A percentile compares a stretch with the other conserved stretches of the same genome.
Evolutionary conservation across 2,113 vertebrate species (phyloP).

Genomic region (Amblyopsis rosae): DNA sequence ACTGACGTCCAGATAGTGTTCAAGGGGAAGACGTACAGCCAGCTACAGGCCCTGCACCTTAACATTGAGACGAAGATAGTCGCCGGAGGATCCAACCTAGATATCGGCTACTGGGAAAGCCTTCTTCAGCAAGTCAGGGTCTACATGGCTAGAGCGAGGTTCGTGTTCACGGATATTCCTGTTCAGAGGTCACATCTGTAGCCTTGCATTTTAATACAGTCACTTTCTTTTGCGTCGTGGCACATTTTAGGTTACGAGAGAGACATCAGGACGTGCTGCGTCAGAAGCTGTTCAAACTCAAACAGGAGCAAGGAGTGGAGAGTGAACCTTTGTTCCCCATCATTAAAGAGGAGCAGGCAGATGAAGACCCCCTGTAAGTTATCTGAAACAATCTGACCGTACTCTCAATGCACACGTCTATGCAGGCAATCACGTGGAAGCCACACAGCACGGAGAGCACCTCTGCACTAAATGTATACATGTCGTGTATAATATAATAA

Average conservation of each 20-base stretch:
- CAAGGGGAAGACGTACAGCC: slow-evolving; percentile 97
- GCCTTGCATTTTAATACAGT: too few relatives aligned
- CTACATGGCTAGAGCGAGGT: slow-evolving; percentile 96
- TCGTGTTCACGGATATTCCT: slow-evolving; percentile 5
- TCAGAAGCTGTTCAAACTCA: slow-evolving; percentile 96
- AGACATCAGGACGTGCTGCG: slow-evolving; percentile 95
- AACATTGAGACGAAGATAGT: slow-evolving; percentile 93
- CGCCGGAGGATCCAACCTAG: slow-evolving; percentile 90
- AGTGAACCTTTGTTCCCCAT: slow-evolving; percentile 94
- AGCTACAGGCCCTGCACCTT: slow-evolving; percentile 91
- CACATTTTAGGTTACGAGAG: slow-evolving; percentile 83
- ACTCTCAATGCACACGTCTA: neutral
- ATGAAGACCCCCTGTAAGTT: slow-evolving; percentile 75
- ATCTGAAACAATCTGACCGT: neutral
- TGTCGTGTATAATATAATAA: too few relatives aligned
- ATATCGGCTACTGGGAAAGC: slow-evolving; percentile 98
- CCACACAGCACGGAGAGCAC: too few relatives aligned
- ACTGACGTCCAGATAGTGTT: slow-evolving; percentile 92
- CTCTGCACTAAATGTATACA: too few relatives aligned
- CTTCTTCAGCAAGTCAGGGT: slow-evolving; percentile 93
- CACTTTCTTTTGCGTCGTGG: neutral
- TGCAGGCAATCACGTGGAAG: too few relatives aligned
- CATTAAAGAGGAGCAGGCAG: slow-evolving; percentile 80
- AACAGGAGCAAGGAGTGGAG: slow-evolving; percentile 96
- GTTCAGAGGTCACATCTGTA: neutral